A percentile compares a stretch with the other conserved stretches of the same genome.
phyloP scores from a whole-genome alignment of 2,888 invertebrate genomes.

The Pandemis corylana region DNA sequence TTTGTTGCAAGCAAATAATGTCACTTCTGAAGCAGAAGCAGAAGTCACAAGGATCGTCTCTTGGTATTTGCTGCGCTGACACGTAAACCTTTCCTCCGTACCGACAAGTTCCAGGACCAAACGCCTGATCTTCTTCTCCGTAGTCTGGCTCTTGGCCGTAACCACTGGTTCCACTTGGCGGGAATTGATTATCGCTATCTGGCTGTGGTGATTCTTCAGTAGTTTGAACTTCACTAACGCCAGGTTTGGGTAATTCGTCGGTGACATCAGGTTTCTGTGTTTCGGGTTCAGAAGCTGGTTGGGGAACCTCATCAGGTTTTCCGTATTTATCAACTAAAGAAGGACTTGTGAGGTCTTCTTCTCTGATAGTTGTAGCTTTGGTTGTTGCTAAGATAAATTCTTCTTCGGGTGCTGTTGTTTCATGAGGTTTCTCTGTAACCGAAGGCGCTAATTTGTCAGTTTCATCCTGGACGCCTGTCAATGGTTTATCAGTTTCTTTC shows the following conservation, averaged over 20 bases:
- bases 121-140: conserved; percentile 90
- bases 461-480: conserved; percentile 30
- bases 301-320: conserved; percentile 61
- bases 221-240: conserved; percentile 60
- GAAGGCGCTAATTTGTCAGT: conserved; percentile 43
- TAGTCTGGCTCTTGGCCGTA: conserved; percentile 87
- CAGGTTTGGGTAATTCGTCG: conserved; percentile 66
- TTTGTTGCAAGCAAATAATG: conserved; percentile 97
- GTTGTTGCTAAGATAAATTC: conserved; percentile 44
- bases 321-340: conserved; percentile 53
- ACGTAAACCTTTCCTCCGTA: conserved; percentile 97
- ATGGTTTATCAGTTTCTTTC: conserved; percentile 37
- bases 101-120: conserved; percentile 95
- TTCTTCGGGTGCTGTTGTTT: conserved; percentile 44
- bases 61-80: conserved; percentile 97
- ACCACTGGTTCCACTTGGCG: conserved; percentile 70
- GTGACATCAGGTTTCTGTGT: conserved; percentile 49
- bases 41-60: conserved; percentile 97
- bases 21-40: conserved; percentile 99
- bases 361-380: conserved; percentile 45
- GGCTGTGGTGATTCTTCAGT: conserved; percentile 68
- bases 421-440: conserved; percentile 44
- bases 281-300: conserved; percentile 46
- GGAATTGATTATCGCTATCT: conserved; percentile 67
- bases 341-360: conserved; percentile 42